These are phyloP conservation scores for Sebastes fasciatus DNA, from an alignment of 2,113 vertebrate species.

Conservation along the genomic window DNA sequence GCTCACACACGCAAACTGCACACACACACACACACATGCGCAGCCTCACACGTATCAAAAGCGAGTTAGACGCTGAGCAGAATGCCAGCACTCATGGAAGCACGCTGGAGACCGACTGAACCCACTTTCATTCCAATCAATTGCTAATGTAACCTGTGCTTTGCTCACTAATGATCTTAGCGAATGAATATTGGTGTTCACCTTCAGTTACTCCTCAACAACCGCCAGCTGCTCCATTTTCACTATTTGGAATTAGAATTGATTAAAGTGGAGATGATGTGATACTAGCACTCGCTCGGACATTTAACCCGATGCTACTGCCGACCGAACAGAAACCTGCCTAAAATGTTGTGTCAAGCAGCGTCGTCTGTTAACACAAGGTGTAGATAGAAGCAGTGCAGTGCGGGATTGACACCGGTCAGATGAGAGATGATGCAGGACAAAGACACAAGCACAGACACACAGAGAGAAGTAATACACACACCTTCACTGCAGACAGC, in stretches of 20 bases:
- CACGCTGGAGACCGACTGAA: neutral
- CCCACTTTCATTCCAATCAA: slow-evolving; percentile 11
- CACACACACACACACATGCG: neutral
- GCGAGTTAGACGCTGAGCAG: neutral
- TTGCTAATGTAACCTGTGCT: slow-evolving; percentile 20
- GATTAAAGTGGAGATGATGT: slow-evolving; percentile 27
- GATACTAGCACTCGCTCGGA: neutral
- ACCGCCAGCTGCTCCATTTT: slow-evolving; percentile 15
- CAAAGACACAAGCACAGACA: slow-evolving; percentile 26
- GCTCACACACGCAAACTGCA: too few species aligned
- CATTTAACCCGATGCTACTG: slow-evolving; percentile 11
- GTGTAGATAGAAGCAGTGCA: neutral
- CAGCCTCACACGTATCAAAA: neutral
- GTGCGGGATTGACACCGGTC: neutral
- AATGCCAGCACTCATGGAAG: neutral
- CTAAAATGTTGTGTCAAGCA: neutral
- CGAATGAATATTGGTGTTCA: slow-evolving; percentile 48
- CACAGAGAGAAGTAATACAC: slow-evolving; percentile 65
- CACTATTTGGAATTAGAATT: slow-evolving; percentile 29
- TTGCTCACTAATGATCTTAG: slow-evolving; percentile 40
- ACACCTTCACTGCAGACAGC: slow-evolving; percentile 83
- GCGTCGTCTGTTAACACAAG: neutral
- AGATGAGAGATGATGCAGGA: slow-evolving; percentile 27
- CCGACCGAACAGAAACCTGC: neutral
- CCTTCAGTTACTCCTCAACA: slow-evolving; percentile 5